Conservation (phyloP, 2,888 invertebrate genomes). For the Axea sp. region DNA sequence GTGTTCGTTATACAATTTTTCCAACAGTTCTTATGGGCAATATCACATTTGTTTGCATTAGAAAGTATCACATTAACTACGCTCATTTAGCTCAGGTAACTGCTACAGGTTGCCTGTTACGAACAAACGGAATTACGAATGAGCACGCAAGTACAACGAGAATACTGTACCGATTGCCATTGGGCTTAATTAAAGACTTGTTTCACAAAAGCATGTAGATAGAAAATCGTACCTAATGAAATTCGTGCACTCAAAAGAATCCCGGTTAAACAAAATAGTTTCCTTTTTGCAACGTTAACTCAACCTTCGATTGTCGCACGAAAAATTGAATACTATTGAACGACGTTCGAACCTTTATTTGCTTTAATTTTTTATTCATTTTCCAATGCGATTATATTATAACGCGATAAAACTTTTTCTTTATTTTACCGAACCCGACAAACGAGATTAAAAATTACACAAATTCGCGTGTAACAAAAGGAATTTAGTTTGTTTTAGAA, state of each 20-base stretch:
- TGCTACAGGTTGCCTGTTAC: slow-evolving; percentile 61
- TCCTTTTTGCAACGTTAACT: not conserved
- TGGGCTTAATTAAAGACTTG: slow-evolving; percentile 58
- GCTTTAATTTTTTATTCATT: no score
- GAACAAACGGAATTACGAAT: slow-evolving; percentile 61
- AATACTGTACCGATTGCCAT: slow-evolving; percentile 55
- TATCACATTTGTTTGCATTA: slow-evolving; percentile 39
- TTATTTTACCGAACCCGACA: not conserved
- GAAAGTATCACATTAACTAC: slow-evolving; percentile 54
- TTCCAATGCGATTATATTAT: no score
- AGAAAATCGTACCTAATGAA: slow-evolving; percentile 51
- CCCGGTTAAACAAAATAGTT: slow-evolving; percentile 15
- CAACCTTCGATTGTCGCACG: slow-evolving; percentile 17
- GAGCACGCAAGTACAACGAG: slow-evolving; percentile 56
- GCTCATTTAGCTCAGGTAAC: slow-evolving; percentile 57
- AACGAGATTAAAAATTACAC: slow-evolving; percentile 6
- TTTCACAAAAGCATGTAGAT: slow-evolving; percentile 49
- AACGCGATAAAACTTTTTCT: no score
- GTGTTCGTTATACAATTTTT: no score
- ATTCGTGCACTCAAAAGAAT: slow-evolving; percentile 40
- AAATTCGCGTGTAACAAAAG: not conserved
- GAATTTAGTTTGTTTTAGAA: slow-evolving; percentile 1
- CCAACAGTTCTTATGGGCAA: no score
- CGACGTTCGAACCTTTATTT: no score
- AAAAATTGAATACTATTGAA: no score